Evolutionary conservation across 2,888 invertebrate species (phyloP).

Genomic region (Autographa gamma): DNA sequence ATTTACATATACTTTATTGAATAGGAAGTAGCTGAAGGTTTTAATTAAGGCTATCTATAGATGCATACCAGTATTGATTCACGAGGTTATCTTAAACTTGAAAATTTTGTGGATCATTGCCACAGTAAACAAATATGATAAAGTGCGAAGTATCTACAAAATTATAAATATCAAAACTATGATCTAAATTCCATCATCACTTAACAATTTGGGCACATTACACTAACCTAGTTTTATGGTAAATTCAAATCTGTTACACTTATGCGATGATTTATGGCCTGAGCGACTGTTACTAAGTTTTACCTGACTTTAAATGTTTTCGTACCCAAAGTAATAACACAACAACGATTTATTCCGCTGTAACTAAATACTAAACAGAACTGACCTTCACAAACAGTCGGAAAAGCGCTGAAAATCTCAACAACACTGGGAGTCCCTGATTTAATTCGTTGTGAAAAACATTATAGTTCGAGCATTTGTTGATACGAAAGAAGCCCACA

Average conservation of each 20-base stretch:
- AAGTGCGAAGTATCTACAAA: neutral
- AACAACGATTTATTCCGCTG: neutral
- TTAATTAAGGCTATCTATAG: slow-evolving; percentile 1
- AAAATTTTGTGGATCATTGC: neutral
- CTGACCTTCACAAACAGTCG: neutral
- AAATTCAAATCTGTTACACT: neutral
- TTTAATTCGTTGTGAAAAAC: slow-evolving; percentile 15
- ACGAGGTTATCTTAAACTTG: neutral
- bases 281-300: neutral
- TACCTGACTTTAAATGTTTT: neutral
- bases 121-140: neutral
- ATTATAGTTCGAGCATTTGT: slow-evolving; percentile 16
- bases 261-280: neutral
- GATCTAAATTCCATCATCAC: neutral
- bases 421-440: slow-evolving; percentile 22
- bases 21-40: slow-evolving; percentile 45
- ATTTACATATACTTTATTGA: slow-evolving; percentile 30
- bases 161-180: neutral
- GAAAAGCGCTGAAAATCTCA: slow-evolving; percentile 1
- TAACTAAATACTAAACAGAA: slow-evolving; percentile 1
- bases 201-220: neutral
- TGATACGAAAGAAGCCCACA: slow-evolving; percentile 25
- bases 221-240: neutral
- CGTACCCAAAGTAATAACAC: neutral
- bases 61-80: neutral